Conservation (phyloP, 2,888 invertebrate genomes). For the Adelognathus sp. region DNA sequence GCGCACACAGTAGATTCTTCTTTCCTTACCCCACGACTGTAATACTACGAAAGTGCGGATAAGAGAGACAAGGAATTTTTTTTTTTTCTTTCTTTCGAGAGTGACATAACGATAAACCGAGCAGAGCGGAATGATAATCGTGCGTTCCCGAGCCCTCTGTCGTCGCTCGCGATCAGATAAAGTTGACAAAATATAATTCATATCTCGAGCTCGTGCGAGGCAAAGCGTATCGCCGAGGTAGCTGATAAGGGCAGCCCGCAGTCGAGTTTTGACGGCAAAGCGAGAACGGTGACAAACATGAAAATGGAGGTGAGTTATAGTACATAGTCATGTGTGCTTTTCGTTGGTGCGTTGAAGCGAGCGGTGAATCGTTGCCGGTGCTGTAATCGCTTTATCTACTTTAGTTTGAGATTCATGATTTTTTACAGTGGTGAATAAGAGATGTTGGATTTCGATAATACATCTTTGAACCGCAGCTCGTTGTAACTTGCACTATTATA, state of each 20-base stretch:
- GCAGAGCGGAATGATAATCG: constrained; percentile 39
- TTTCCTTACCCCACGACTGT: not conserved
- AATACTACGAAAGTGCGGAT: not conserved
- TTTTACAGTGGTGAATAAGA: too few species aligned
- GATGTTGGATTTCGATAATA: too few species aligned
- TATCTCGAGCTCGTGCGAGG: constrained; percentile 57
- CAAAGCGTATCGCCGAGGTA: constrained; percentile 57
- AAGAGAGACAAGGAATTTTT: constrained; percentile 19
- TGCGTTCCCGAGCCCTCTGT: constrained; percentile 18
- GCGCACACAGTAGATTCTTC: not conserved
- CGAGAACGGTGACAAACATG: constrained; percentile 64
- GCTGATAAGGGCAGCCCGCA: constrained; percentile 61
- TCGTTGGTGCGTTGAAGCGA: not conserved
- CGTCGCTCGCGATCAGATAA: constrained; percentile 64
- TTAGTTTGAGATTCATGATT: not conserved
- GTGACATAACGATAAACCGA: constrained; percentile 41
- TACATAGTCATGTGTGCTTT: not conserved
- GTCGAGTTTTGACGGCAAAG: constrained; percentile 50
- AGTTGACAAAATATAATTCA: constrained; percentile 39
- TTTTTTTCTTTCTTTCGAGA: constrained; percentile 48
- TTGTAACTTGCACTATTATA: not conserved
- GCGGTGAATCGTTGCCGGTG: not conserved
- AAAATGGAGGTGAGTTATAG: constrained; percentile 75
- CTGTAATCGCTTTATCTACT: not conserved
- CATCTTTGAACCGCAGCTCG: not conserved